These are phyloP conservation scores for Siphamia tubifer DNA, from an alignment of 2,113 vertebrate genomes.

Conservation along the genomic window DNA sequence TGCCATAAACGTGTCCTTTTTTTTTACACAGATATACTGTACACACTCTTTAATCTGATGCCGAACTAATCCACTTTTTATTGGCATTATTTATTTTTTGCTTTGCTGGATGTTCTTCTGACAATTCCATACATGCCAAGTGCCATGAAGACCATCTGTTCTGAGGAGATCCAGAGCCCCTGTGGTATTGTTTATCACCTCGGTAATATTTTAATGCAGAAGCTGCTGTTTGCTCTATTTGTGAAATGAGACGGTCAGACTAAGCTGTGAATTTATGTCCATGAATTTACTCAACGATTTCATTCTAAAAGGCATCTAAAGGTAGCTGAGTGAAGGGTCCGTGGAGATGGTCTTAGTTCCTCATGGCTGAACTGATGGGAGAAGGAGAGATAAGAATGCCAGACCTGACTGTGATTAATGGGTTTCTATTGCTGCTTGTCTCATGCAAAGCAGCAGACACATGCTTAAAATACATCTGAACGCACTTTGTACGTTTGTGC, in stretches of 20 bases:
- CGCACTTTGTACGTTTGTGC: slow-evolving; percentile 21
- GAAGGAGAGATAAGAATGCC: slow-evolving; percentile 47
- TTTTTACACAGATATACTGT: not conserved
- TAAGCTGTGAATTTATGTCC: slow-evolving; percentile 8
- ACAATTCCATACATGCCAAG: slow-evolving; percentile 25
- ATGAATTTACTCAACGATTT: slow-evolving; percentile 28
- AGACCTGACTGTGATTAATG: slow-evolving; percentile 64
- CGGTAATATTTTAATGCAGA: slow-evolving; percentile 7
- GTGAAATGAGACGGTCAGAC: slow-evolving; percentile 11
- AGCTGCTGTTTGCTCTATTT: slow-evolving; percentile 18
- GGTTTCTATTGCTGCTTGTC: slow-evolving; percentile 20
- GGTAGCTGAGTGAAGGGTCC: slow-evolving; percentile 56
- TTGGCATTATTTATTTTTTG: slow-evolving; percentile 11
- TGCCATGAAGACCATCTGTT: slow-evolving; percentile 37
- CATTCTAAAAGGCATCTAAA: slow-evolving; percentile 32
- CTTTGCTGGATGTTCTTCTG: slow-evolving; percentile 33
- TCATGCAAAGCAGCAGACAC: slow-evolving; percentile 33
- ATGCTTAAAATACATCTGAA: slow-evolving; percentile 31
- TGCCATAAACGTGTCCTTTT: slow-evolving; percentile 9
- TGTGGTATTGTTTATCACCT: slow-evolving; percentile 19
- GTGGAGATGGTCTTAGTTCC: slow-evolving; percentile 51
- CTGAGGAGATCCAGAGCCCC: not conserved
- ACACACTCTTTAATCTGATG: slow-evolving; percentile 6
- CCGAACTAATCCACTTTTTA: slow-evolving; percentile 34
- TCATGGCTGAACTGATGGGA: slow-evolving; percentile 52